A percentile compares a stretch with the other conserved stretches of the same genome.
Evolutionary conservation across 2,888 invertebrate genomes (phyloP).

Genomic region (Lepidochitona cinerea): DNA sequence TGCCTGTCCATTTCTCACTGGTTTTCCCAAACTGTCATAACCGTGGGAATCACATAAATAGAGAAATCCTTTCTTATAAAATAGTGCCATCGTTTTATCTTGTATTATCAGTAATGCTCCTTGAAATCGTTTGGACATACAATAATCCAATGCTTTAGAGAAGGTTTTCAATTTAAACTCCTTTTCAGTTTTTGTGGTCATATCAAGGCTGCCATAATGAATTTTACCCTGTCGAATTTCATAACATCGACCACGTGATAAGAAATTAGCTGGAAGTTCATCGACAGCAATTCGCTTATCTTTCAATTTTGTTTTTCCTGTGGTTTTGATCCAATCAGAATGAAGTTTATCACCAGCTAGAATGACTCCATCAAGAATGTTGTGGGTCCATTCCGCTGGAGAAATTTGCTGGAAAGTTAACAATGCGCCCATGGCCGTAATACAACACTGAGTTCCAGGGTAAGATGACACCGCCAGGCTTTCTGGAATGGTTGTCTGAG

Average conservation of each 20-base stretch:
- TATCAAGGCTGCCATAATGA: not conserved
- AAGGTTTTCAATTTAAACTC: constrained; percentile 1
- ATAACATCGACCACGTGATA: too few relatives aligned
- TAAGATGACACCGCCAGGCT: not conserved
- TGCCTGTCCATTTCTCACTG: not conserved
- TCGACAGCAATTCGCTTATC: too few relatives aligned
- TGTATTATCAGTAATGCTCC: not conserved
- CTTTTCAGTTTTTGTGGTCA: not conserved
- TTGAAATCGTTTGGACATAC: not conserved
- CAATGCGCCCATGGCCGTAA: not conserved
- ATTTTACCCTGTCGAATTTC: not conserved
- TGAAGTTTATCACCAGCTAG: not conserved
- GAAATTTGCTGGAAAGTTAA: not conserved
- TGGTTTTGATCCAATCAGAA: not conserved
- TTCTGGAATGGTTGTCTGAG: not conserved
- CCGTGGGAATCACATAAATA: not conserved
- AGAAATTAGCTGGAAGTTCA: too few relatives aligned
- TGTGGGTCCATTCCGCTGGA: not conserved
- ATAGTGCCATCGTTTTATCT: not conserved
- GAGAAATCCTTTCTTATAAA: not conserved
- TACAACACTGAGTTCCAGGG: not conserved
- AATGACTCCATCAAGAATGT: not conserved
- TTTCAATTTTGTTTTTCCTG: too few relatives aligned
- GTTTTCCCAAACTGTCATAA: not conserved
- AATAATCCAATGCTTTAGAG: not conserved